Evolutionary conservation across 1,140 invertebrate species (phyloP).

Genomic region (Drosophila kanapiae): DNA sequence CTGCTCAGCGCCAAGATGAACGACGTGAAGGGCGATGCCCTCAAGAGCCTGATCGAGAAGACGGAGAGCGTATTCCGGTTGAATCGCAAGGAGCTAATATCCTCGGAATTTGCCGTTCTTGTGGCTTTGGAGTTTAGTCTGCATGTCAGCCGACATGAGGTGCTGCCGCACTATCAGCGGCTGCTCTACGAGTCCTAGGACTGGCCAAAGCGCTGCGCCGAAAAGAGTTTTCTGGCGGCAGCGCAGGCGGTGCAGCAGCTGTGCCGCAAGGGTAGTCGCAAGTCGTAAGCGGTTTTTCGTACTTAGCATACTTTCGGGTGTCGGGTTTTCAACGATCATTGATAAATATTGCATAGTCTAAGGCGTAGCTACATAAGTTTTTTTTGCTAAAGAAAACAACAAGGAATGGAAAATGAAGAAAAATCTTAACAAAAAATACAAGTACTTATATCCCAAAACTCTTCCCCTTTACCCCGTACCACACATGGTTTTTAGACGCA

Average conservation of each 20-base stretch:
- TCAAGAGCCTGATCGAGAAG: constrained; percentile 95
- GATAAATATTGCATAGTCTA: constrained; percentile 31
- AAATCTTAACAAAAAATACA: constrained; percentile 33
- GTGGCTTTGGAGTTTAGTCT: constrained; percentile 97
- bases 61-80: constrained; percentile 95
- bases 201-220: constrained; percentile 80
- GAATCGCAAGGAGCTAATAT: constrained; percentile 95
- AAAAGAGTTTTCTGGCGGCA: constrained; percentile 71
- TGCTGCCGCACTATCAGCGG: constrained; percentile 97
- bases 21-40: constrained; percentile 95
- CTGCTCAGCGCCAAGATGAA: constrained; percentile 98
- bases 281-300: constrained; percentile 37
- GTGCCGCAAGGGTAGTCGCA: constrained; percentile 71
- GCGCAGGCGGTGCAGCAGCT: constrained; percentile 73
- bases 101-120: constrained; percentile 96
- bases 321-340: constrained; percentile 52
- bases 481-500: constrained; percentile 21
- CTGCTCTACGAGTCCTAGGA: constrained; percentile 93
- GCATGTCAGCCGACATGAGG: constrained; percentile 95
- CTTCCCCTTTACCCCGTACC: not conserved
- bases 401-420: not conserved
- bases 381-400: constrained; percentile 25
- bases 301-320: constrained; percentile 70
- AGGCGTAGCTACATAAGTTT: constrained; percentile 32
- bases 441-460: constrained; percentile 42